phyloP scores from a whole-genome alignment of 2,888 invertebrate species.

The Drosophila testacea region DNA sequence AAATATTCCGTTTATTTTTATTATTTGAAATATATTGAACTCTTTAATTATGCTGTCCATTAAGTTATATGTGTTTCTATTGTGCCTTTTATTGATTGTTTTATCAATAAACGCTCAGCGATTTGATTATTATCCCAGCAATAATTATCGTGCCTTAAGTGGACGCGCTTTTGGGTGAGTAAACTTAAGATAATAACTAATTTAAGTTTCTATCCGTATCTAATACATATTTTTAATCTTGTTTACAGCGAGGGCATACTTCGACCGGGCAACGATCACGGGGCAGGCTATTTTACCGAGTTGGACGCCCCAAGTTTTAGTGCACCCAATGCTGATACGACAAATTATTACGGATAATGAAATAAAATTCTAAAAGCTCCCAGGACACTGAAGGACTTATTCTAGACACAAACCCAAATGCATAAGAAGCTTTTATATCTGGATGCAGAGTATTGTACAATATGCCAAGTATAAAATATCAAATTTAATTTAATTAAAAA shows the following conservation, averaged over 20 bases:
- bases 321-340: conserved; percentile 2
- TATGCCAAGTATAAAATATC: conserved; percentile 27
- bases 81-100: conserved; percentile 18
- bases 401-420: conserved; percentile 17
- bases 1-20: conserved; percentile 9
- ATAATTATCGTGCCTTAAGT: conserved; percentile 1
- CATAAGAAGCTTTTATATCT: neutral
- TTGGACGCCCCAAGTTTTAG: conserved; percentile 30
- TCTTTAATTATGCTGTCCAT: conserved; percentile 14
- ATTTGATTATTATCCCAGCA: conserved; percentile 15
- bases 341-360: conserved; percentile 15
- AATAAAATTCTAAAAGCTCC: conserved; percentile 5
- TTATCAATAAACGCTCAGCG: conserved; percentile 17
- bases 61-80: conserved; percentile 6
- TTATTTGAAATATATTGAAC: neutral
- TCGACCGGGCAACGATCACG: conserved; percentile 30
- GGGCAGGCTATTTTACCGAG: conserved; percentile 34
- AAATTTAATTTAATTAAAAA: conserved; percentile 68
- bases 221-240: neutral
- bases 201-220: neutral
- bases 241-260: conserved; percentile 40
- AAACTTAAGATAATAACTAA: neutral
- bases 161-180: conserved; percentile 40
- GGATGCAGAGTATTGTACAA: neutral
- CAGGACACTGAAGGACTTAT: conserved; percentile 7